A percentile compares a stretch with the other conserved stretches of the same genome.
Conservation (phyloP, 2,113 vertebrate species). For the Seriola quinqueradiata region DNA sequence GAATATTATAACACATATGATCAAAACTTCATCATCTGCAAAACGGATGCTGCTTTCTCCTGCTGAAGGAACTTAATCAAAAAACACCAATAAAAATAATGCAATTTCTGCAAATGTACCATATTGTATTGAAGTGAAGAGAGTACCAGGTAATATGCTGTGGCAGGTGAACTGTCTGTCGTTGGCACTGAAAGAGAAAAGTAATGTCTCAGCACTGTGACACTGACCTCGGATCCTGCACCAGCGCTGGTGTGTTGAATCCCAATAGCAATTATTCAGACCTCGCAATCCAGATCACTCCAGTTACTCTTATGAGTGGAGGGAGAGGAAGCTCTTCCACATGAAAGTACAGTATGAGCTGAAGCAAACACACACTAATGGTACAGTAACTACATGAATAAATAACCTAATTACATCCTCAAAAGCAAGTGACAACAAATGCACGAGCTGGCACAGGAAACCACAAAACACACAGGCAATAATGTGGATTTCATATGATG, state of each 20-base stretch:
- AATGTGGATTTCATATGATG: slow-evolving; percentile 57
- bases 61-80: neutral
- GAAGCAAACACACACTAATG: neutral
- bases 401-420: slow-evolving; percentile 50
- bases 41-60: neutral
- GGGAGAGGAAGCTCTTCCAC: neutral
- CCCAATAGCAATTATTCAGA: slow-evolving; percentile 42
- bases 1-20: neutral
- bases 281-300: neutral
- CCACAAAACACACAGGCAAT: slow-evolving; percentile 60
- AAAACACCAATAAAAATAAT: slow-evolving; percentile 1
- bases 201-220: neutral
- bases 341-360: slow-evolving; percentile 1
- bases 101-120: neutral
- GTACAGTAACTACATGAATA: slow-evolving; percentile 28
- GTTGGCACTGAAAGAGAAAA: slow-evolving; percentile 20
- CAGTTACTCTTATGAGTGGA: slow-evolving; percentile 18
- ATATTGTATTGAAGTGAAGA: neutral
- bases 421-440: slow-evolving; percentile 29
- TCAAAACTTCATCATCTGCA: neutral
- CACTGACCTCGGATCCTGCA: slow-evolving; percentile 38
- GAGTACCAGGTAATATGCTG: neutral
- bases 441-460: slow-evolving; percentile 5
- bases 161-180: neutral
- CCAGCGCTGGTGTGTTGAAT: slow-evolving; percentile 21